Base-by-base conservation (phyloP, 1,140 invertebrate species). In the Pseudoatta argentina region DNA sequence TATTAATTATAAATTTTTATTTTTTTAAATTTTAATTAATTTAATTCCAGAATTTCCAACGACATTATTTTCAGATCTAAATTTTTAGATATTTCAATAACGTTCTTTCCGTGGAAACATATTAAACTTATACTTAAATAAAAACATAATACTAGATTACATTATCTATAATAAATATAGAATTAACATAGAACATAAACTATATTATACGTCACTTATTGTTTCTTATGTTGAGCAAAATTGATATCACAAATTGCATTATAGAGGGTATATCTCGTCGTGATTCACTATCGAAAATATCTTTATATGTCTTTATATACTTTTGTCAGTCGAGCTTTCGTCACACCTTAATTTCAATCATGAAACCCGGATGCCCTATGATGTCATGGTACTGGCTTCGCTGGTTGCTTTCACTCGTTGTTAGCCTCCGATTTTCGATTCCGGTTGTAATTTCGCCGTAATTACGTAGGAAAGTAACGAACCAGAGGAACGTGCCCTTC, bases 341-440 rank as follows among this genome's bases (percentile, higher is more conserved):
- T 91, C 86, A 86, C 48, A 81, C 69, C 67, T 89, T 77, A 76
- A 79, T 91, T 91, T 86, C 85, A 86, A 21, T 3, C 69, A 92
- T 64, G 89, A 92, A 92, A 92, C 89, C 76, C 82, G 89, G 86
- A 91, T 66, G 27, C 82, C 63, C 87, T 86, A 82, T 92, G 91
- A 92, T 88, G 91, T 91, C 91, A 90, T 66, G 76, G 69, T 21
- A 39, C 48, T 66, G n/a, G 30, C 44, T 73, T 30, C 72, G 10
- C 39, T 55, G 48, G 89, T 71, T 89, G 75, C 89, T 89, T 92
- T 91, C 89, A 87, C 89, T 88, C 67, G 75, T 76, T 39, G 34
- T n/a, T 53, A 55, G 44, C 30, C 57, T 12, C 27, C 63, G 82
- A 85, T 78, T 64, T 76, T 51, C 73, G 73, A 78, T 75, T 44